phyloP scores from a whole-genome alignment of 2,888 invertebrate species.

The Archaeoteleia sp. region DNA sequence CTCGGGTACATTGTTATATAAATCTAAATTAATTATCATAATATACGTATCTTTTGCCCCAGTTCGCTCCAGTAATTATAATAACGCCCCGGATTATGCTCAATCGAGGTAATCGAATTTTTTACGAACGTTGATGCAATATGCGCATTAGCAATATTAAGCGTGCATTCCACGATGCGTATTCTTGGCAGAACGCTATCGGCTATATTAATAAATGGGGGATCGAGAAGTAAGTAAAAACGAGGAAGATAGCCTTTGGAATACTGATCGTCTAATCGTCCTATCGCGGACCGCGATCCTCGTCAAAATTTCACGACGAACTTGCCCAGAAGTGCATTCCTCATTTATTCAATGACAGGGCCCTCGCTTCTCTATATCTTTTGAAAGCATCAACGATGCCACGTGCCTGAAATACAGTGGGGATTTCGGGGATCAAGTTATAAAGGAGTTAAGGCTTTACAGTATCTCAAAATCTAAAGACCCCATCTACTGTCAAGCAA shows the following conservation, averaged over 20 bases:
- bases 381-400: conserved; percentile 50
- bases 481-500: conserved; percentile 39
- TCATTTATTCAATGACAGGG: conserved; percentile 52
- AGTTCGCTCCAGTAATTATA: no score
- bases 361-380: conserved; percentile 34
- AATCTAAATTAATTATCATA: no score
- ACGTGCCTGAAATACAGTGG: conserved; percentile 45
- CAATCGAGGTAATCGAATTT: conserved; percentile 50
- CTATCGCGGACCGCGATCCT: conserved; percentile 23
- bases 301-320: conserved; percentile 56
- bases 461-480: conserved; percentile 45
- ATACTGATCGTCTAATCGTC: conserved; percentile 55
- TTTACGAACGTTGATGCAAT: conserved; percentile 36
- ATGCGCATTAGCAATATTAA: conserved; percentile 52
- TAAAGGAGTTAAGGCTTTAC: conserved; percentile 50
- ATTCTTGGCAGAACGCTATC: conserved; percentile 41
- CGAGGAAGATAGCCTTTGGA: conserved; percentile 24
- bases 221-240: background rate
- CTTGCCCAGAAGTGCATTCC: conserved; percentile 38
- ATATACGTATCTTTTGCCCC: no score
- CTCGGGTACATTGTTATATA: no score
- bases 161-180: conserved; percentile 40
- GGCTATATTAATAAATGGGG: conserved; percentile 53
- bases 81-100: background rate
- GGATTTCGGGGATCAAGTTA: conserved; percentile 46